A percentile compares a stretch with the other conserved stretches of the same genome.
Evolutionary conservation across 1,140 invertebrate genomes (phyloP).

Genomic region (Pararge aegeria): DNA sequence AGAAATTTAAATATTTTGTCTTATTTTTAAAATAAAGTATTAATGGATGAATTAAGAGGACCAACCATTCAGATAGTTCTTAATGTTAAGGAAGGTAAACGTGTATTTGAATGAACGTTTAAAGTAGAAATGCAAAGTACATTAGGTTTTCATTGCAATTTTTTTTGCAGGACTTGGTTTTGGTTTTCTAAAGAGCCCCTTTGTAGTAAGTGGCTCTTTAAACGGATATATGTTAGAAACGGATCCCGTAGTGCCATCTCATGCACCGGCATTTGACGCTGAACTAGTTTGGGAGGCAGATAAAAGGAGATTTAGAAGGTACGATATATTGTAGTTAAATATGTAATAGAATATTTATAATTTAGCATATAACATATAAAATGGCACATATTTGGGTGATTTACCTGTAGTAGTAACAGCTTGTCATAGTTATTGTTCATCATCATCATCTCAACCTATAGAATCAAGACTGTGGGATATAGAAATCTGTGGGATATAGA

Average conservation of each 20-base stretch:
- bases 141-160: slow-evolving; percentile 9
- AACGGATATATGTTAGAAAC: slow-evolving; percentile 74
- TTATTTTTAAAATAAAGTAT: slow-evolving; percentile 31
- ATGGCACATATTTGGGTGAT: too few relatives aligned
- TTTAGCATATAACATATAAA: too few relatives aligned
- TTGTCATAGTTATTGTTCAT: too few relatives aligned
- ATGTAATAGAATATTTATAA: too few relatives aligned
- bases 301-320: slow-evolving; percentile 70
- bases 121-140: background rate
- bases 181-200: slow-evolving; percentile 61
- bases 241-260: slow-evolving; percentile 59
- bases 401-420: too few relatives aligned
- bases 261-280: slow-evolving; percentile 67
- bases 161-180: slow-evolving; percentile 62
- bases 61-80: slow-evolving; percentile 69
- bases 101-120: slow-evolving; percentile 2
- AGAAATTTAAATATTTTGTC: slow-evolving; percentile 27
- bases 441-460: too few relatives aligned
- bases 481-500: too few relatives aligned
- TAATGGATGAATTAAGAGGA: slow-evolving; percentile 68
- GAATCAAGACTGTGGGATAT: too few relatives aligned
- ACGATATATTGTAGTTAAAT: background rate
- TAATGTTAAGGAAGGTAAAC: slow-evolving; percentile 65
- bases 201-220: slow-evolving; percentile 65
- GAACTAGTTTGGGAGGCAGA: slow-evolving; percentile 75